Conservation (phyloP, 2,113 vertebrate genomes). For the Dicaeum eximium region DNA sequence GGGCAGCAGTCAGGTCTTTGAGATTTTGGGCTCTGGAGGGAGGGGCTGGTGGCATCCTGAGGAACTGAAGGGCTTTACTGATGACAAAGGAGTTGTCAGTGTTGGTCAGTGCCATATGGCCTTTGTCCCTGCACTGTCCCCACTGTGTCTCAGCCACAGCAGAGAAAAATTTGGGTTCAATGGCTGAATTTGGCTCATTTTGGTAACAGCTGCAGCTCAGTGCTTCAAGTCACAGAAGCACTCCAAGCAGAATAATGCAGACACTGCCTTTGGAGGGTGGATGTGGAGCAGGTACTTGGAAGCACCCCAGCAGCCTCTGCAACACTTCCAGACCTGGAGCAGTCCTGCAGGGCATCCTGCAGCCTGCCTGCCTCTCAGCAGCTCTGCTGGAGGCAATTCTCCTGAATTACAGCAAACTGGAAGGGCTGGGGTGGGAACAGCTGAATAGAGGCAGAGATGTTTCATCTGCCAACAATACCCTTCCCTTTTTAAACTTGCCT, state of each 20-base stretch:
- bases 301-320: neutral
- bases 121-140: neutral
- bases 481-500: slow-evolving; percentile 69
- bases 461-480: neutral
- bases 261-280: neutral
- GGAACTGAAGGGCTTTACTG: neutral
- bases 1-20: neutral
- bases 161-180: neutral
- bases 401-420: neutral
- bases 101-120: neutral
- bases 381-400: neutral
- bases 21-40: neutral
- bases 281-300: neutral
- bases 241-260: neutral
- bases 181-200: neutral
- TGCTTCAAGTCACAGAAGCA: neutral
- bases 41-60: neutral
- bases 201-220: neutral
- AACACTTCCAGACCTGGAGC: neutral
- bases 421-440: slow-evolving; percentile 20
- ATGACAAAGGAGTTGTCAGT: neutral
- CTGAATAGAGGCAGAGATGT: neutral
- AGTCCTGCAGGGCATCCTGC: neutral
- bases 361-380: neutral
- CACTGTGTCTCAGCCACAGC: neutral